phyloP scores from a whole-genome alignment of 2,113 vertebrate genomes.

The Cichladusa arquata region DNA sequence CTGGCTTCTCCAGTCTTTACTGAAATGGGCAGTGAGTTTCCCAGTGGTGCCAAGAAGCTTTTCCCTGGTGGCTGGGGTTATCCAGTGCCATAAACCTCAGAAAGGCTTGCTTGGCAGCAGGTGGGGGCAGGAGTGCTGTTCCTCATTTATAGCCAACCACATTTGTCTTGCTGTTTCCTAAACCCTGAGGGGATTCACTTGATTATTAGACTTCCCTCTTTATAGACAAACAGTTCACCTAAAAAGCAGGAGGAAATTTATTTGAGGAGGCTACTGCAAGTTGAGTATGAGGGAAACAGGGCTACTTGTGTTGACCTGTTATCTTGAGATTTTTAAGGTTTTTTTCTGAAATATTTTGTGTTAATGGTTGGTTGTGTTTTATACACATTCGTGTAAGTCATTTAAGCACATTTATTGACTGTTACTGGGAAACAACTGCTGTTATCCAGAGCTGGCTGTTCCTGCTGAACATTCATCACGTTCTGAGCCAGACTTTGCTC shows the following conservation, averaged over 20 bases:
- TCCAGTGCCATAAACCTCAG: not conserved
- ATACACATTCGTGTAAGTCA: not conserved
- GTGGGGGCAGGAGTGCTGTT: not conserved
- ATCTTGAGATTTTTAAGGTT: fast-evolving
- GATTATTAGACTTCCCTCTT: not conserved
- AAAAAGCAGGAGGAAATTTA: not conserved
- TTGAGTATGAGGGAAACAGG: not conserved
- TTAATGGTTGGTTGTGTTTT: not conserved
- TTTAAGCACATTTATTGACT: not conserved
- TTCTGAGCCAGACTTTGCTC: slow-evolving; percentile 8
- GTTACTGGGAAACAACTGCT: not conserved
- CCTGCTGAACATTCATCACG: not conserved
- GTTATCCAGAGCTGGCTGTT: not conserved
- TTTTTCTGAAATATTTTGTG: not conserved
- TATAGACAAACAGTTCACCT: not conserved
- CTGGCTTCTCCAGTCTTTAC: not conserved
- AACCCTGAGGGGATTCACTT: not conserved
- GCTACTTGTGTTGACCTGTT: not conserved
- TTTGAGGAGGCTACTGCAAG: not conserved
- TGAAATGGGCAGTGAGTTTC: not conserved
- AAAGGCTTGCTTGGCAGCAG: not conserved
- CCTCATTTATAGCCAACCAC: not conserved
- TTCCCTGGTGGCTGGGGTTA: not conserved
- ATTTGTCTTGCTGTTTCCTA: not conserved
- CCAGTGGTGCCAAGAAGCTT: not conserved